phyloP scores from a whole-genome alignment of 1,140 invertebrate genomes.

The Camponotus pennsylvanicus region DNA sequence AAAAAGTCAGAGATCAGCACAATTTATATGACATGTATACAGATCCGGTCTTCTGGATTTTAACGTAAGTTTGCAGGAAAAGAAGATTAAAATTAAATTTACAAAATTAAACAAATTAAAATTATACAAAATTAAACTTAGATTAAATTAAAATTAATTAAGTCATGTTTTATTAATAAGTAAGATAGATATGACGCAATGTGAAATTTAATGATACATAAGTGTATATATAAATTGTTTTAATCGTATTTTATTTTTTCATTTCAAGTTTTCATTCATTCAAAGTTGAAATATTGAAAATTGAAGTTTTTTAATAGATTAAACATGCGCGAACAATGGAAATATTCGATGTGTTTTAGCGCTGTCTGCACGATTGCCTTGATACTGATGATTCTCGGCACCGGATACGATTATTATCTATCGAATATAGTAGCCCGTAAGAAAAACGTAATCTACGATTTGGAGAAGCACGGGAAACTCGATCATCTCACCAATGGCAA shows the following conservation, averaged over 20 bases:
- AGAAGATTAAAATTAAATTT: not conserved
- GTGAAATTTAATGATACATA: not conserved
- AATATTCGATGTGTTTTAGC: conserved; percentile 83
- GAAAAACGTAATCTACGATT: conserved; percentile 77
- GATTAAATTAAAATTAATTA: too few relatives aligned
- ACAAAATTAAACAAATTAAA: not conserved
- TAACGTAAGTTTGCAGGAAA: conserved; percentile 88
- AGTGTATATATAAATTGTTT: not conserved
- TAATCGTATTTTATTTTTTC: not conserved
- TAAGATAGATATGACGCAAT: not conserved
- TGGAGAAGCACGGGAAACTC: conserved; percentile 83
- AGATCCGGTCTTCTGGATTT: conserved; percentile 90
- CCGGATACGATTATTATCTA: conserved; percentile 83
- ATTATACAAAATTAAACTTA: not conserved
- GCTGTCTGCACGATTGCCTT: conserved; percentile 87
- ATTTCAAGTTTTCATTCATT: too few relatives aligned
- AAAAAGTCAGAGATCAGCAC: conserved; percentile 89
- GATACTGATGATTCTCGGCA: conserved; percentile 88
- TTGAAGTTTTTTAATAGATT: not conserved
- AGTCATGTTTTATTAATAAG: not conserved
- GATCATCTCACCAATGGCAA: conserved; percentile 77
- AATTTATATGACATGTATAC: conserved; percentile 89
- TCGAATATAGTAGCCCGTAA: conserved; percentile 74
- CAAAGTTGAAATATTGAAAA: not conserved
- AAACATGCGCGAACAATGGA: not conserved